These are phyloP conservation scores for Agonopterix heracliana DNA, from an alignment of 2,888 invertebrate genomes.

Conservation along the genomic window DNA sequence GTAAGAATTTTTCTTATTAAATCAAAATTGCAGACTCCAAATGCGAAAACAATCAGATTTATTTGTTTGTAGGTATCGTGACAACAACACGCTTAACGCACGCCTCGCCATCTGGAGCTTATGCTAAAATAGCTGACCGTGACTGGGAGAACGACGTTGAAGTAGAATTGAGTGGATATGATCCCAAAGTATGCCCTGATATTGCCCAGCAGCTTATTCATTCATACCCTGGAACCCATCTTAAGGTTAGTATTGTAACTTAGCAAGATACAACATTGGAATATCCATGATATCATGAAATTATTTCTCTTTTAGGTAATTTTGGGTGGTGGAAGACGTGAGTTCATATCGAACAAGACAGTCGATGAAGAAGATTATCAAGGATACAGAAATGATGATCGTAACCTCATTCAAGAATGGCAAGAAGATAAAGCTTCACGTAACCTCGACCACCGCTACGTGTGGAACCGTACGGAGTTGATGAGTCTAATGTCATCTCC, in stretches of 20 bases:
- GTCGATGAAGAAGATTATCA: conserved; percentile 68
- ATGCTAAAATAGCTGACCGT: conserved; percentile 80
- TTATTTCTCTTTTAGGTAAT: conserved; percentile 67
- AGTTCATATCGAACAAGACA: conserved; percentile 75
- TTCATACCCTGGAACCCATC: conserved; percentile 77
- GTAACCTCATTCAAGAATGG: conserved; percentile 82
- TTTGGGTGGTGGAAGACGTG: conserved; percentile 82
- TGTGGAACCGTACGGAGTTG: conserved; percentile 77
- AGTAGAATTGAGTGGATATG: conserved; percentile 36
- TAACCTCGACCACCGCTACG: conserved; percentile 60
- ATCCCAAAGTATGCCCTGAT: conserved; percentile 72
- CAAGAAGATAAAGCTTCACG: conserved; percentile 50
- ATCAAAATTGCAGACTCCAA: too few species aligned
- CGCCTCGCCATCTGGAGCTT: conserved; percentile 83
- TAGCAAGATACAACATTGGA: not conserved
- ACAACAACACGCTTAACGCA: conserved; percentile 87
- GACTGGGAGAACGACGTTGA: conserved; percentile 84
- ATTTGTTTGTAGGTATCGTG: conserved; percentile 74
- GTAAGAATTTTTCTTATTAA: too few species aligned
- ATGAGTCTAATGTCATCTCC: conserved; percentile 23
- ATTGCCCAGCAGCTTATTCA: conserved; percentile 82
- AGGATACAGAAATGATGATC: conserved; percentile 73
- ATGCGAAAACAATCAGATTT: too few species aligned
- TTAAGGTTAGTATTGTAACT: conserved; percentile 65
- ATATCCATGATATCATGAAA: too few species aligned